Percentiles rank a stretch among this genome's conserved stretches.
phyloP scores from a whole-genome alignment of 2,888 invertebrate species.

The Rambutsinella grinnellia region DNA sequence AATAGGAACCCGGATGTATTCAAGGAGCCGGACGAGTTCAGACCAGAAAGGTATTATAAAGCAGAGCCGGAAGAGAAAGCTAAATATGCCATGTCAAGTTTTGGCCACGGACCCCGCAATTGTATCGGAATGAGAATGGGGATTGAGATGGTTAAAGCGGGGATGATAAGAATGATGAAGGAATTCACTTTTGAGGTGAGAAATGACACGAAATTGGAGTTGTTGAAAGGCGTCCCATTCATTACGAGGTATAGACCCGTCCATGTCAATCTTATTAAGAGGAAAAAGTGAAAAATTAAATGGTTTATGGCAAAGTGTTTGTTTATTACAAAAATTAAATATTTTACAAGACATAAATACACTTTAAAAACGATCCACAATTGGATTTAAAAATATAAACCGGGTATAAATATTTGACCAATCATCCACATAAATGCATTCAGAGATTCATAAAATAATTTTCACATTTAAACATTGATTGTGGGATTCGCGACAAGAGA shows the following conservation, averaged over 20 bases:
- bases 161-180: conserved; percentile 12
- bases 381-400: too few species aligned
- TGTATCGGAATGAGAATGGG: conserved; percentile 43
- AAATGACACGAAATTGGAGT: conserved; percentile 11
- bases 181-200: conserved; percentile 38
- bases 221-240: conserved; percentile 25
- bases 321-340: too few species aligned
- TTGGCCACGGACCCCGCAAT: conserved; percentile 50
- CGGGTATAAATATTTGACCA: too few species aligned
- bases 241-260: conserved; percentile 16
- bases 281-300: conserved; percentile 19
- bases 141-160: conserved; percentile 29
- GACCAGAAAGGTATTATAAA: conserved; percentile 42
- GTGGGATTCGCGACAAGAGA: too few species aligned
- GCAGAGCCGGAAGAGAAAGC: neutral
- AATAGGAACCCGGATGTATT: conserved; percentile 51
- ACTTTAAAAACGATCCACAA: too few species aligned
- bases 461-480: too few species aligned
- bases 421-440: too few species aligned
- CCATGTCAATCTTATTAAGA: conserved; percentile 15
- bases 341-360: too few species aligned
- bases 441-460: too few species aligned
- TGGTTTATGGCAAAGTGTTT: too few species aligned
- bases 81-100: conserved; percentile 27
- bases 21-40: conserved; percentile 44